Conservation (phyloP, 2,113 vertebrate genomes). For the Syngnathoides biaculeatus region DNA sequence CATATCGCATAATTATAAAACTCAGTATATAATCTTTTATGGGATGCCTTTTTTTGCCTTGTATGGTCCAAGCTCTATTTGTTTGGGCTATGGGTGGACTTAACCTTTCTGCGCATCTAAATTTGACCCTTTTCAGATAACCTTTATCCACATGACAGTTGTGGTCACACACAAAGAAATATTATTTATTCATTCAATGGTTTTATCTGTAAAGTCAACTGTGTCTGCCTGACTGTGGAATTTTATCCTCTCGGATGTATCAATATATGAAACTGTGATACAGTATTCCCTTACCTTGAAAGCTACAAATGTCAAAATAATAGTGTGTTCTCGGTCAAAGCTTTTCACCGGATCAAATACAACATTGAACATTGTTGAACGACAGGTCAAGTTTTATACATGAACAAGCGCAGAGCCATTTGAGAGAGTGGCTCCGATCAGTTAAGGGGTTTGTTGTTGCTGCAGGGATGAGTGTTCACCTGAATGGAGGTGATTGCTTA, state of each 20-base stretch:
- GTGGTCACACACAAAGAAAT: constrained; percentile 48
- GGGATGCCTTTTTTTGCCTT: constrained; percentile 14
- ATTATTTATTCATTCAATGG: constrained; percentile 42
- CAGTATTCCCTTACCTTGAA: constrained; percentile 27
- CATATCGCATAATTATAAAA: background rate
- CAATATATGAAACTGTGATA: constrained; percentile 19
- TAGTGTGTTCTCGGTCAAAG: constrained; percentile 13
- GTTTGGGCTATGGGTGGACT: constrained; percentile 20
- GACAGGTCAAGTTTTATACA: constrained; percentile 8
- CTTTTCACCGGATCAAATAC: constrained; percentile 32
- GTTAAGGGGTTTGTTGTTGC: constrained; percentile 5
- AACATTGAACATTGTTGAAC: constrained; percentile 20
- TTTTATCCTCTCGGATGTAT: constrained; percentile 17
- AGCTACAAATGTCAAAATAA: constrained; percentile 23
- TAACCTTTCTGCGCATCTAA: constrained; percentile 43
- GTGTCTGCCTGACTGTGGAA: constrained; percentile 15
- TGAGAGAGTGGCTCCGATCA: constrained; percentile 25
- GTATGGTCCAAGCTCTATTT: constrained; percentile 16
- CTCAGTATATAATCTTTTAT: background rate
- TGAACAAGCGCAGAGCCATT: background rate
- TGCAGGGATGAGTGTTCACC: background rate
- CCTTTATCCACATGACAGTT: constrained; percentile 48
- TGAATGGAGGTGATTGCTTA: constrained; percentile 16
- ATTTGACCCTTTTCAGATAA: constrained; percentile 42
- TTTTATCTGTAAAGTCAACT: constrained; percentile 12